Conservation (phyloP, 2,888 invertebrate genomes). For the Sphinx pinastri region DNA sequence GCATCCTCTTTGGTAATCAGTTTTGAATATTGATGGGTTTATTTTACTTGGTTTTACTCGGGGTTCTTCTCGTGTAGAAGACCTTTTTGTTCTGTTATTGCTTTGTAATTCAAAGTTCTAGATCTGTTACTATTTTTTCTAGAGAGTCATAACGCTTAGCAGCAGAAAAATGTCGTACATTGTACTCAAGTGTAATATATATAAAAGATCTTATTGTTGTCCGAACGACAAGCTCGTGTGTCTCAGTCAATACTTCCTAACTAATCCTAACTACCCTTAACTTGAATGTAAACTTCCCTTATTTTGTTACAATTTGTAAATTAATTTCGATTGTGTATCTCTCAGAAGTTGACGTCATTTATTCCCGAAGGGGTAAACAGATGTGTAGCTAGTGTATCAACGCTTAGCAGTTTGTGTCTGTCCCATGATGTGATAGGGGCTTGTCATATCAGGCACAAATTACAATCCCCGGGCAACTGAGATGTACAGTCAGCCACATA, state of each 20-base stretch:
- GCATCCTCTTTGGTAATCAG: background rate
- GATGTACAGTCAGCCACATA: too few species aligned
- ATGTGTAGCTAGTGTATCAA: too few species aligned
- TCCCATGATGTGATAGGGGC: too few species aligned
- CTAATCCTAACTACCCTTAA: slow-evolving; percentile 11
- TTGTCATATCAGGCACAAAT: too few species aligned
- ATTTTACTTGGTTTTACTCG: background rate
- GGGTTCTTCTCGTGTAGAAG: too few species aligned
- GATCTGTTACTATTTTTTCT: too few species aligned
- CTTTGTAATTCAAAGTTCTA: too few species aligned
- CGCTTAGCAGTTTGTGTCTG: too few species aligned
- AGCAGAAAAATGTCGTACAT: background rate
- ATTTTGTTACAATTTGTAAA: slow-evolving; percentile 11
- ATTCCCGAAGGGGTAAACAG: background rate
- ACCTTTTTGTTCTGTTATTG: too few species aligned
- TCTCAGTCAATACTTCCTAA: background rate
- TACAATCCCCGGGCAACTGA: too few species aligned
- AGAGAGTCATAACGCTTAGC: too few species aligned
- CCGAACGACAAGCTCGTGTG: background rate
- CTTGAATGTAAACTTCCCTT: slow-evolving; percentile 1
- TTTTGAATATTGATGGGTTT: background rate
- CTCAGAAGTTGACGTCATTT: background rate
- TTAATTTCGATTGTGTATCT: background rate
- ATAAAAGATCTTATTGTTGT: background rate
- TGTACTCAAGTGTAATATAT: background rate